Evolutionary conservation across 1,140 invertebrate genomes (phyloP), one percentile per base, ranked within the genome.

Genomic region (Chionoecetes opilio): DNA sequence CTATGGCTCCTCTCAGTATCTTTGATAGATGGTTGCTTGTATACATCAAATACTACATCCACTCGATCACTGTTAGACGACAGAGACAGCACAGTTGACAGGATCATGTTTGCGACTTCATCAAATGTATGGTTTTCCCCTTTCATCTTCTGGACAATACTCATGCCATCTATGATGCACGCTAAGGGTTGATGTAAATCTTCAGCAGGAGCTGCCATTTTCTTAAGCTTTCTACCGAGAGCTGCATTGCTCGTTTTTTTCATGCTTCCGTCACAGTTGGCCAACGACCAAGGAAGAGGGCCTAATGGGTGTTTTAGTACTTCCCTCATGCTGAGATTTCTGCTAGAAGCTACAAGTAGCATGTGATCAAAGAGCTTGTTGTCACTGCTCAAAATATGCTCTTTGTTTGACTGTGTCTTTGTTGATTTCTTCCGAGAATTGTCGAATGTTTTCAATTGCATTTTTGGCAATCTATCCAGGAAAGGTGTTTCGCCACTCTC

Each of bases 251-350:
- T 92, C 32, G 46, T 82, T 8, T 92, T 82, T 29, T 35, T 82
- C 14, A 6, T 0, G 8, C 11, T 82, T 8, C 91, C 63, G n/a
- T 91, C 90, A 11, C 3, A 5, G n/a, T 91, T 91, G 63, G 90
- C 90, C 90, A 63, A 91, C 14, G 90, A 3, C 90, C 63, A 91
- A 11, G 90, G 90, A 91, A 82, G 2, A 46, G 90, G n/a, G 6
- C 63, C 90, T 32, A 63, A 31, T 8, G 41, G 63, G 29, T 91
- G 90, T 0, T 5, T 11, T 9, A 91, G 29, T 8, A 91, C 38
- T 3, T 53, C 38, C 29, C 38, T 63, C 46, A 91, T 37, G 46
- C 75, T 31, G 21, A 92, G 31, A 29, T 92, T 11, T 32, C 53
- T 2, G 31, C 91, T 82, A 26, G 6, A 17, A 29, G 53, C 53